Evolutionary conservation across 2,888 invertebrate genomes (phyloP).

Genomic region (Cepaea hortensis): DNA sequence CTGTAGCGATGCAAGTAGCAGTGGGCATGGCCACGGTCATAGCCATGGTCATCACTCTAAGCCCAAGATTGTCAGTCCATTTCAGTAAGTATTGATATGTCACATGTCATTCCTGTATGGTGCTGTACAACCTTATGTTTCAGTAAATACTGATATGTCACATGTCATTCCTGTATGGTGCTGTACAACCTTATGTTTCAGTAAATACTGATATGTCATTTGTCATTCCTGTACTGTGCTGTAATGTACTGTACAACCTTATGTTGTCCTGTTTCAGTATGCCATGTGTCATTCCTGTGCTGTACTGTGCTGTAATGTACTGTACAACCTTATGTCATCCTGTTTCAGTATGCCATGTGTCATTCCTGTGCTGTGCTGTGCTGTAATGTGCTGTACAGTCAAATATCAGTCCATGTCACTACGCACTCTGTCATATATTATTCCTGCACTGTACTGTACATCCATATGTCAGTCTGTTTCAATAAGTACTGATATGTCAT

Average conservation of each 20-base stretch:
- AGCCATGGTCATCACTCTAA: slow-evolving; percentile 50
- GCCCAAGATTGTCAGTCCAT: slow-evolving; percentile 72
- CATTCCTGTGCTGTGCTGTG: too few relatives aligned
- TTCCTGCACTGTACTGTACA: too few relatives aligned
- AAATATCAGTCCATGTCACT: too few relatives aligned
- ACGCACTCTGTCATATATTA: too few relatives aligned
- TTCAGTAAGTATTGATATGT: slow-evolving; percentile 69
- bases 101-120: not conserved
- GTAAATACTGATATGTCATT: slow-evolving; percentile 63
- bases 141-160: slow-evolving; percentile 65
- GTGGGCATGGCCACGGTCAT: slow-evolving; percentile 47
- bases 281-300: too few relatives aligned
- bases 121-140: too few relatives aligned
- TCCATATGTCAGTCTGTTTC: slow-evolving; percentile 16
- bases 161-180: not conserved
- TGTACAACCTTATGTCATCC: too few relatives aligned
- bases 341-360: too few relatives aligned
- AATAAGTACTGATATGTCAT: slow-evolving; percentile 66
- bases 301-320: too few relatives aligned
- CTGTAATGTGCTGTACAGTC: too few relatives aligned
- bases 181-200: slow-evolving; percentile 59
- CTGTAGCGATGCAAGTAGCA: slow-evolving; percentile 55
- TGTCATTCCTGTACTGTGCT: not conserved
- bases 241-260: too few relatives aligned
- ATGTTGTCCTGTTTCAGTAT: too few relatives aligned